Conservation (phyloP, 2,113 vertebrate genomes). For the Engystomops pustulosus region DNA sequence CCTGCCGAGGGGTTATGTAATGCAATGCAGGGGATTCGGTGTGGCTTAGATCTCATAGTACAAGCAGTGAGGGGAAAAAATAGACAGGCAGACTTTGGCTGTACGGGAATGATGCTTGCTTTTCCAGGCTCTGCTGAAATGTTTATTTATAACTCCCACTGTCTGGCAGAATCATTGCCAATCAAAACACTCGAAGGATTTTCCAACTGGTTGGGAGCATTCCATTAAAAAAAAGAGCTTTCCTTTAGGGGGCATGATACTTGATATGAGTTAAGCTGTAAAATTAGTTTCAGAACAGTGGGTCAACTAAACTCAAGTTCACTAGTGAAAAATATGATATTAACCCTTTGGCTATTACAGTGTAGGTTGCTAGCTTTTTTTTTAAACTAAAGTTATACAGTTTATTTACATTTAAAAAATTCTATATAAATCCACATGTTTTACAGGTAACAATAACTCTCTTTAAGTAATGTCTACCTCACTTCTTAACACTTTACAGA, state of each 20-base stretch:
- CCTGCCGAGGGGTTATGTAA: constrained; percentile 78
- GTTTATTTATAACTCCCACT: constrained; percentile 85
- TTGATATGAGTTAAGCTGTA: constrained; percentile 81
- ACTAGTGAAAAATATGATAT: constrained; percentile 38
- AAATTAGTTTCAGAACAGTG: constrained; percentile 85
- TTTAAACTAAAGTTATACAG: too few species aligned
- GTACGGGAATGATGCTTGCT: constrained; percentile 76
- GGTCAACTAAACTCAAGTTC: constrained; percentile 71
- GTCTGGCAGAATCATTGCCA: constrained; percentile 83
- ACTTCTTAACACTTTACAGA: too few species aligned
- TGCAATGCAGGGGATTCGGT: constrained; percentile 80
- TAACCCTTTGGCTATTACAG: constrained; percentile 20
- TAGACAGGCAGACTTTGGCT: constrained; percentile 65
- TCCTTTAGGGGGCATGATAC: constrained; percentile 74
- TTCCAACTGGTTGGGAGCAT: constrained; percentile 77
- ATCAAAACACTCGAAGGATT: constrained; percentile 81
- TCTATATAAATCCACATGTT: too few species aligned
- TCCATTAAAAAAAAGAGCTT: constrained; percentile 78
- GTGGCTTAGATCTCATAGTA: constrained; percentile 67
- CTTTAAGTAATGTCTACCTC: too few species aligned
- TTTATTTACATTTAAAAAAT: too few species aligned
- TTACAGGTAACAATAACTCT: too few species aligned
- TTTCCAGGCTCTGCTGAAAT: constrained; percentile 80
- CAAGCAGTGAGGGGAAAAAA: constrained; percentile 51
- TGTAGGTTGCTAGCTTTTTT: too few species aligned